These are phyloP conservation scores for Zaprionus davidi DNA, from an alignment of 1,140 invertebrate genomes.

Conservation along the genomic window DNA sequence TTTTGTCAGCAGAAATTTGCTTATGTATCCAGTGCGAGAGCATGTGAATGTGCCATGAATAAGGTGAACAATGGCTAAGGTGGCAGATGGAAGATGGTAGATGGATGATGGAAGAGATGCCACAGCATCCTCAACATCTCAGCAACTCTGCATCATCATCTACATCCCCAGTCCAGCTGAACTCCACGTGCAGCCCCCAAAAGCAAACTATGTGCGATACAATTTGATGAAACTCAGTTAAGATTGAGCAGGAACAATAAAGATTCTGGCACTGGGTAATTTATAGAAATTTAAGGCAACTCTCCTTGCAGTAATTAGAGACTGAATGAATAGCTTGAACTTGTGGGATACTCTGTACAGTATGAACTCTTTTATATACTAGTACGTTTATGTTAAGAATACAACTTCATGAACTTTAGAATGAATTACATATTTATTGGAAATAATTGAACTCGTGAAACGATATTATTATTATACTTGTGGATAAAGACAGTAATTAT, in stretches of 20 bases:
- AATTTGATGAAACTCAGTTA: background rate
- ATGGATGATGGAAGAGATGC: background rate
- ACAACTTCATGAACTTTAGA: no score
- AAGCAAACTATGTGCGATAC: background rate
- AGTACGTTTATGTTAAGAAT: no score
- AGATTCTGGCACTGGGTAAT: background rate
- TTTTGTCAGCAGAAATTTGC: slow-evolving; percentile 81
- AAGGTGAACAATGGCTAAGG: slow-evolving; percentile 60
- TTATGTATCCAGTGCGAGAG: slow-evolving; percentile 45
- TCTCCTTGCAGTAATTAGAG: background rate
- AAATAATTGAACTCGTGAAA: no score
- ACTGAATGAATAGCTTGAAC: background rate
- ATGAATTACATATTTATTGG: no score
- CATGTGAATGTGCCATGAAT: slow-evolving; percentile 23
- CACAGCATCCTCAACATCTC: background rate
- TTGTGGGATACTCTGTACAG: no score
- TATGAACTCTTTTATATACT: no score
- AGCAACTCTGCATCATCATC: background rate
- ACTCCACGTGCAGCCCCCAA: background rate
- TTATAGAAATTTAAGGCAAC: slow-evolving; percentile 1
- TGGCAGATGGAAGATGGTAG: background rate
- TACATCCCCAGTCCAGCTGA: background rate
- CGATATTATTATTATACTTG: no score
- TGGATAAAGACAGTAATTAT: no score
- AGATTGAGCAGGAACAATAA: background rate